Base-by-base conservation (phyloP, 2,113 vertebrate genomes). In the Cryptotis parvus region DNA sequence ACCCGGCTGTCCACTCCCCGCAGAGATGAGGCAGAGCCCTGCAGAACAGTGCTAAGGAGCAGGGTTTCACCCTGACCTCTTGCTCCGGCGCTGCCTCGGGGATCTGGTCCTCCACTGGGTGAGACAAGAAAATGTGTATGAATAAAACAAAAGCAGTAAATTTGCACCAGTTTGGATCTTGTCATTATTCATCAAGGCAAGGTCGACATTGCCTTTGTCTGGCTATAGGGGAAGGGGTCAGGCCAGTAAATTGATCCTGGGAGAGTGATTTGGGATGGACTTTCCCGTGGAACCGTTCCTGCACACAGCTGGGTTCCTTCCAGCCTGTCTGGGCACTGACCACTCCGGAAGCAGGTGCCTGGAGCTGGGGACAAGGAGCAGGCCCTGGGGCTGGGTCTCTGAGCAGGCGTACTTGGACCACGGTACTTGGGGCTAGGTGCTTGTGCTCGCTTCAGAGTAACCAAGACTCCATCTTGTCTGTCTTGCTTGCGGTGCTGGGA, bases 181-280 rank as follows among this genome's bases (percentile, higher is more conserved):
- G 89, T 84, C 73, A 29, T 84, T 79, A 81, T 87, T 93, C 37
- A 10, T 83, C 78, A 45, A 43, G 70, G 16, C 74, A 76, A 37
- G 79, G 14, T 63, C 77, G 78, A 52, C 78, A 55, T 92, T 55
- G 73, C 55, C 84, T 55, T 84, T 77, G 49, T 63, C 73, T 87
- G 61, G 82, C 70, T 80, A 41, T 29, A 63, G 35, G 77, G 55
- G 61, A 83, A 81, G 20, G 20, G 39, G 37, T 90, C 49, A 41
- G 43, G 43, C 43, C 37, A 68, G 63, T 16, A 87, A 90, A 81
- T 41, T 66, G 16, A 43, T 76, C 61, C 77, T 70, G 86, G 33
- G 39, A 91, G 80, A 85, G 72, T 63, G 43, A 93, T 11, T 84
- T 39, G 63, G 22, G 69, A 72, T 61, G 39, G 29, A 52, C 31